Evolutionary conservation across 2,113 vertebrate genomes (phyloP).

Genomic region (Sinocyclocheilus anshuiensis): DNA sequence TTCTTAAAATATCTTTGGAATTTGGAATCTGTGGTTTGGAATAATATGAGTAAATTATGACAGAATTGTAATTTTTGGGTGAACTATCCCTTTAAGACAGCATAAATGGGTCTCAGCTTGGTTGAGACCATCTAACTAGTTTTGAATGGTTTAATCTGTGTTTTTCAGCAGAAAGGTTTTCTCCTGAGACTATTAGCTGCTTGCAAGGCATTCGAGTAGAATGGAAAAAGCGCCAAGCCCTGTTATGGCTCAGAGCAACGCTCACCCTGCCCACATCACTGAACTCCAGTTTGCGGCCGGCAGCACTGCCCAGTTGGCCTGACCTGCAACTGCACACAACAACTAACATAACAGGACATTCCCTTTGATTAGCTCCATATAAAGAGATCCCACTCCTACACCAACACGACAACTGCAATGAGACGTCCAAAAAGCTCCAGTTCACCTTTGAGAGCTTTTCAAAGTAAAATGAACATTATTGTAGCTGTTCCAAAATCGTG

Average conservation of each 20-base stretch:
- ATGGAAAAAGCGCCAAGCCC: slow-evolving; percentile 28
- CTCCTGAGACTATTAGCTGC: too few relatives aligned
- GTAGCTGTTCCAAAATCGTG: too few relatives aligned
- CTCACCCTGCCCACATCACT: slow-evolving; percentile 32
- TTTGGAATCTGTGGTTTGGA: too few relatives aligned
- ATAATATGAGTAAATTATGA: too few relatives aligned
- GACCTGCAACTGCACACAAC: slow-evolving; percentile 8
- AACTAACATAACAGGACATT: slow-evolving; percentile 25
- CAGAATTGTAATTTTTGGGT: too few relatives aligned
- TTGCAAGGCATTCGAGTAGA: too few relatives aligned
- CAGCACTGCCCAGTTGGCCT: slow-evolving; percentile 10
- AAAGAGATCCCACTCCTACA: slow-evolving; percentile 17
- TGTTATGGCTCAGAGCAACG: not conserved
- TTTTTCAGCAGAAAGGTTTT: too few relatives aligned
- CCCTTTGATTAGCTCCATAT: slow-evolving; percentile 5
- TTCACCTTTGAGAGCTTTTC: not conserved
- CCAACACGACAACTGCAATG: not conserved
- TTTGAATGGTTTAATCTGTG: too few relatives aligned
- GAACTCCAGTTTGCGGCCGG: slow-evolving; percentile 24
- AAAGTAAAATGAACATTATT: not conserved
- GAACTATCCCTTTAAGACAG: too few relatives aligned
- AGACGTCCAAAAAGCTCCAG: not conserved
- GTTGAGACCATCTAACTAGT: too few relatives aligned
- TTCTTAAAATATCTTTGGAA: too few relatives aligned
- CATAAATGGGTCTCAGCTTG: too few relatives aligned